Evolutionary conservation across 2,888 invertebrate genomes (phyloP), one percentile per base, ranked within the genome.

Genomic region (Barypeithes pellucidus): DNA sequence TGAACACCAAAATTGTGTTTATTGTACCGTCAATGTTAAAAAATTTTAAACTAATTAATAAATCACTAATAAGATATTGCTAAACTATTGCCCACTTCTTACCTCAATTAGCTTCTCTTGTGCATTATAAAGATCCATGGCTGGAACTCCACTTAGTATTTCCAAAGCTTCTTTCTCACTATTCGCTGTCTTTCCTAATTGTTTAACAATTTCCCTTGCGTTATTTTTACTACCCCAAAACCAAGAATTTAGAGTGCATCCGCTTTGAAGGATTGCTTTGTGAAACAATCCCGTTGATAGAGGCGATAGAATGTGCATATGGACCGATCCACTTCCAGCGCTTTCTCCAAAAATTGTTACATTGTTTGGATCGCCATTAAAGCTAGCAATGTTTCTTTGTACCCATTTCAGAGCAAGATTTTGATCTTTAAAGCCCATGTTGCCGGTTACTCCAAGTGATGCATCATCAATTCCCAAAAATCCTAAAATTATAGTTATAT

Each of bases 371-470:
- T 89, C 87, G 1, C 89, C 89, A 54, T 87, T 86, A 77, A 89
- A 89, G 63, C 81, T 81, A 1, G 80, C 74, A n/a, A 88, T 87
- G 76, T 89, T 89, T 0, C 81, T 81, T 75, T 88, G 86, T 0
- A 89, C 83, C 88, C 89, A 89, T 76, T 85, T 86, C 24, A 89
- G 77, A 0, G 88, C 88, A 78, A 87, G 72, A 0, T 87, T 82
- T 80, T 87, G 87, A 79, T 89, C 89, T 81, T 89, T 88, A 0
- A 89, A 79, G 0, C 87, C 88, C 0, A 88, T 87, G 80, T 89
- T 89, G 1, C 88, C 89, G 0, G 88, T 87, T 63, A 88, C 60
- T 43, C 50, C 39, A 14, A 47, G 47, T 47, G 18, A 20, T 7
- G 47, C 20, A 7, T 47, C 59, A 7, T 65, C 62, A 29, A 77